Base-by-base conservation (phyloP, 2,113 vertebrate species). In the Plecotus auritus region DNA sequence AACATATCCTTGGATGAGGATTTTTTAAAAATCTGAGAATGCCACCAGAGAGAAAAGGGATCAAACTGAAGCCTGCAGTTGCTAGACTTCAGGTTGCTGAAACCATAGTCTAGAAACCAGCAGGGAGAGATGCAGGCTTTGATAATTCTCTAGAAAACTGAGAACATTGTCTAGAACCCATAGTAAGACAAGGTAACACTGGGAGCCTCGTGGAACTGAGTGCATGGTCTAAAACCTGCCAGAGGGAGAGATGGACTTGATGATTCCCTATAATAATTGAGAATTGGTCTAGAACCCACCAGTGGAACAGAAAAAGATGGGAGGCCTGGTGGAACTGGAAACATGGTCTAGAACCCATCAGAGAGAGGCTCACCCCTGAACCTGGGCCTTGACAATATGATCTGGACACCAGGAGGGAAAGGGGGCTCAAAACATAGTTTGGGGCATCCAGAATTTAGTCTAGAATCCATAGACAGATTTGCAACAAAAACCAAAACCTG, bases 401-500 rank as follows among this genome's bases (percentile, higher is more conserved):
- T 74, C 23, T 82, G 54, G 64, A 64, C 4, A n/a, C 30, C 69
- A 51, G 7, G 42, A 64, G 77, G 11, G 20, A n/a, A 20, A 49
- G 1, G 30, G 28, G 64, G 20, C 61, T 67, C 59, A 26, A 16
- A 49, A 40, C 26, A 23, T 22, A 72, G 45, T 12, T 13, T 7
- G 9, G 18, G 10, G 40, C 30, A 98, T 98, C 74, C 98, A 91
- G 35, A 99, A 98, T 42, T 98, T 99, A 30, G 98, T 98, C 98
- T 99, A 94, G 5, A 92, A 84, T 1, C 23, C 22, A 69, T 0
- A 35, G 42, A 0, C 0, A 0, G 5, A 16, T 51, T 70, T 4
- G 4, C 4, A 69, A 32, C 2, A 72, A 51, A 4, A 51, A 51
- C 11, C n/a, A 22, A 2, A 23, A 54, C 47, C 6, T 12, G 3